Conservation (phyloP, 2,888 invertebrate species). For the Sericinus montela region DNA sequence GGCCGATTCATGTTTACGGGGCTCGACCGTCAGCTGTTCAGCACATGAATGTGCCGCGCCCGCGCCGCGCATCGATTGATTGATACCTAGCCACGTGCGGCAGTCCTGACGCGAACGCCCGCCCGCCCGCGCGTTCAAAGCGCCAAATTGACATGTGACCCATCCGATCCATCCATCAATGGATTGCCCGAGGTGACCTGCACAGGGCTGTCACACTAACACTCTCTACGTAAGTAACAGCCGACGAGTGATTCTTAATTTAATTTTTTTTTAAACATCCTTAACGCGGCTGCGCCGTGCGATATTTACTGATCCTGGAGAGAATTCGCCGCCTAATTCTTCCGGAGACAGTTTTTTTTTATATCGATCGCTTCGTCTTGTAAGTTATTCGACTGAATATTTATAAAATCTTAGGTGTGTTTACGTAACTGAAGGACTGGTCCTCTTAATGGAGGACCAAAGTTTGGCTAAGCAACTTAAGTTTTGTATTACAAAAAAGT, state of each 20-base stretch:
- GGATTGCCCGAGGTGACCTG: constrained; percentile 68
- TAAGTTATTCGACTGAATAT: constrained; percentile 41
- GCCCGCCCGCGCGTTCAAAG: constrained; percentile 47
- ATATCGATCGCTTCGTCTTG: constrained; percentile 51
- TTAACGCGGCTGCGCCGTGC: constrained; percentile 56
- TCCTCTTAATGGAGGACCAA: no score
- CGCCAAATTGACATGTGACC: constrained; percentile 38
- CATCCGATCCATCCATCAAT: constrained; percentile 57
- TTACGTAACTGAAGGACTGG: constrained; percentile 65
- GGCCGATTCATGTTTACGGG: constrained; percentile 75
- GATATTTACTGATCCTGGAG: constrained; percentile 57
- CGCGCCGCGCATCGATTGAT: constrained; percentile 72
- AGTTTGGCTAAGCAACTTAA: not conserved
- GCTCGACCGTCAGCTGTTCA: constrained; percentile 73
- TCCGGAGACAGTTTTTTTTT: constrained; percentile 40
- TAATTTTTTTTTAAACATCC: constrained; percentile 13
- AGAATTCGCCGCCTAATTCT: constrained; percentile 46
- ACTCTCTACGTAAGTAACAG: constrained; percentile 11
- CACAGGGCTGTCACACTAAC: constrained; percentile 28
- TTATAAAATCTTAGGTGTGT: constrained; percentile 55
- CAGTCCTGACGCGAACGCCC: constrained; percentile 62
- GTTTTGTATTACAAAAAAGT: not conserved
- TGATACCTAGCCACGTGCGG: constrained; percentile 57
- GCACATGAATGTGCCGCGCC: constrained; percentile 71
- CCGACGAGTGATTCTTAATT: not conserved